Base-by-base conservation (phyloP, 2,113 vertebrate species). In the Brachypteracias leptosomus region DNA sequence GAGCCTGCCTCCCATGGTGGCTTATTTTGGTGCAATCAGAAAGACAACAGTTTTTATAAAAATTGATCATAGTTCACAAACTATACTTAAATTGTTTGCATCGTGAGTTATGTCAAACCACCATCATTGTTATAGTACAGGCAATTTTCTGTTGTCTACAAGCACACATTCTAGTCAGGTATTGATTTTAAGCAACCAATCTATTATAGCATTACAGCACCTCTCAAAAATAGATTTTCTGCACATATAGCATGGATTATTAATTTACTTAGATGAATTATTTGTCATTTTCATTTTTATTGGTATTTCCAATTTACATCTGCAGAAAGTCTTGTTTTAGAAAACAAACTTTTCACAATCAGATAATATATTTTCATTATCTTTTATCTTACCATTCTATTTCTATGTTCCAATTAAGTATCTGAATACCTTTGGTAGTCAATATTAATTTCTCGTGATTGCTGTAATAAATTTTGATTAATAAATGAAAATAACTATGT, bases 171-270 rank as follows among this genome's bases (percentile, higher is more conserved):
- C 17, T 28, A 54, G 49, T 68, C 66, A 65, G 28, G 40, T 91
- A 76, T 65, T 93, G 85, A 78, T 85, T 89, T 65, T 85, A 72
- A 77, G 16, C 24, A 55, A 24, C 5, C 33, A 47, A 28, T 80
- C 55, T 55, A 59, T 90, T 75, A 51, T 12, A 78, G 78, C 9
- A 35, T 76, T 59, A 17, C 13, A 51, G 6, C 40, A 35, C 25
- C 22, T 85, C 80, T 88, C 40, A 79, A 46, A 88, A 84, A 86
- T 46, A 88, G 83, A 59, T 97, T 77, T 94, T 70, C 65, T 78
- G 57, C 31, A 38, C 20, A 22, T 71, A 11, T 24, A 74, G 16
- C 28, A 52, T 35, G 22, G 70, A 40, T 82, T 75, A 85, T 94
- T 87, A 78, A 81, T 71, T 75, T 91, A 75, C 24, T 52, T 40